phyloP scores from a whole-genome alignment of 2,888 invertebrate species.

The Gnatocerus cornutus region DNA sequence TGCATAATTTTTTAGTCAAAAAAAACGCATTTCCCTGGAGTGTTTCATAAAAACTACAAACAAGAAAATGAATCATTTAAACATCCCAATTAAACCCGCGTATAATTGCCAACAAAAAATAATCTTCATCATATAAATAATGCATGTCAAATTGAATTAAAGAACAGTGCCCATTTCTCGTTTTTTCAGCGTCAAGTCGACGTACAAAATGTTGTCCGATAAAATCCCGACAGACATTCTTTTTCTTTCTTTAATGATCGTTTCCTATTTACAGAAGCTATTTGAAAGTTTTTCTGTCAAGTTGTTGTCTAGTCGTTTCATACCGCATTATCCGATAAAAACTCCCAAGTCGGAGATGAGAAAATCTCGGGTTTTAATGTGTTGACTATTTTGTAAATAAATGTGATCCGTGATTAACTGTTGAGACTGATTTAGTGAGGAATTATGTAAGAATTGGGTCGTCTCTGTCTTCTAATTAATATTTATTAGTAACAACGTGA shows the following conservation, averaged over 20 bases:
- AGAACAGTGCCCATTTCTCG: neutral
- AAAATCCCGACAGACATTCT: constrained; percentile 18
- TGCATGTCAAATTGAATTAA: constrained; percentile 1
- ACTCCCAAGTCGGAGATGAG: constrained; percentile 1
- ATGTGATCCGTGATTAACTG: constrained; percentile 7
- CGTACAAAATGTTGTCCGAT: constrained; percentile 18
- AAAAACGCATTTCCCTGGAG: neutral
- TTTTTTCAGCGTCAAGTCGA: constrained; percentile 4
- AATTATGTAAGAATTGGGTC: constrained; percentile 50
- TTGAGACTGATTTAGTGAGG: constrained; percentile 11
- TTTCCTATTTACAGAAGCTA: constrained; percentile 39
- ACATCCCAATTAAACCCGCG: neutral
- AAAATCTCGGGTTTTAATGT: constrained; percentile 3
- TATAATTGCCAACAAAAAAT: neutral
- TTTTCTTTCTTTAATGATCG: constrained; percentile 33
- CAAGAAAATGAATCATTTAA: neutral
- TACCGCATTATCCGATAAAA: constrained; percentile 11
- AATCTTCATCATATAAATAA: constrained; percentile 1
- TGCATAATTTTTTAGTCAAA: too few relatives aligned
- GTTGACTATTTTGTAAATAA: constrained; percentile 7
- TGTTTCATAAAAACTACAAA: too few relatives aligned
- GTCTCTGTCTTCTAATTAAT: constrained; percentile 31
- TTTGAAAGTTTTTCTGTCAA: constrained; percentile 23
- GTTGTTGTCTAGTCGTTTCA: constrained; percentile 21
- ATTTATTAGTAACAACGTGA: constrained; percentile 25